Evolutionary conservation across 92 coral and sea anemone species (phyloP), one percentile per base, ranked within the genome.

Genomic region (Plumapathes pennacea): DNA sequence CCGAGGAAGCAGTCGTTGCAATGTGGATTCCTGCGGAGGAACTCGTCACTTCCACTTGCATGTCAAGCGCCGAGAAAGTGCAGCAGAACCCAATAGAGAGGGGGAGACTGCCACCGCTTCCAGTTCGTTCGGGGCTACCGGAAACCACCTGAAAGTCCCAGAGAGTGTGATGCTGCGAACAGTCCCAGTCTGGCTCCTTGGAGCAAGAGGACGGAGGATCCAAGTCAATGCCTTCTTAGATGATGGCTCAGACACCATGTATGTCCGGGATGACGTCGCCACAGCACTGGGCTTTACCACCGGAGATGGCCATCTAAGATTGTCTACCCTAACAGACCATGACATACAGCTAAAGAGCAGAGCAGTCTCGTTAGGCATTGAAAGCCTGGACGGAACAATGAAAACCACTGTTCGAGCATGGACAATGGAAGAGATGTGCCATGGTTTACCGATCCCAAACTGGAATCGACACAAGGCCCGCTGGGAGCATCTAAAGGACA

Each of bases 381-480:
- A 29, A 1, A 62, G 70, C 44, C 7, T 62, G 37, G 70, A 62
- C 7, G 70, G 54, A 45, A 24, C 32, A 11, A 45, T 6, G 15
- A 62, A 46, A 45, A 33, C 54, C 8, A 72, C 42, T 26, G 17
- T 27, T 24, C 25, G 13, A 1, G 54, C 54, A 23, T 72, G 54
- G 44, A 72, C 81, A 7, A 15, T 70, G 39, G 32, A 27, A 10
- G 64, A 73, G 49, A 30, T 73, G 57, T 62, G 72, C 21, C 34
- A 33, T 12, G 73, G 81, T n/a, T 14, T 73, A 46, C 42, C 72
- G 14, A 73, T 73, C 40, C 72, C 81, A 50, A 49, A 62, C 54
- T 73, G 81, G 65, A 73, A 46, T 36, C 64, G 60, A 12, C 64
- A 73, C 58, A 28, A 61, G 32, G 45, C 34, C 21, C 52, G 41